Evolutionary conservation across 2,888 invertebrate genomes (phyloP), one percentile per base, ranked within the genome.

Genomic region (Cephus rjabovi): DNA sequence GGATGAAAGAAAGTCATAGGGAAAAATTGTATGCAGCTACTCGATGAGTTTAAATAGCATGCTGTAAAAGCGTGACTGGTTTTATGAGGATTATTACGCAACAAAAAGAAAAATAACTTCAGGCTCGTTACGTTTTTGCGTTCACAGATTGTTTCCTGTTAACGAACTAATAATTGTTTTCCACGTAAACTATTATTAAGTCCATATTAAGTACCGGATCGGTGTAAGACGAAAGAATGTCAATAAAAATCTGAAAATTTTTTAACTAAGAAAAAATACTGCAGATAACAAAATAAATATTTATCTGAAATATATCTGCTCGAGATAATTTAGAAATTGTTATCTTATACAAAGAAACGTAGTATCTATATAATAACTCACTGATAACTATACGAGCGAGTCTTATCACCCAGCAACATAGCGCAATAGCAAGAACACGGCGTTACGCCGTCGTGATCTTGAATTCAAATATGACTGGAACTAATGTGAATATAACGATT

Each of bases 151-250:
- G 79, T 81, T 80, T 81, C 76, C 81, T 77, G 35, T 77, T 83
- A 84, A 86, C 77, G 82, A 81, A 85, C 77, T 83, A 82, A 81
- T 85, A 86, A 87, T 83, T 84, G 79, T 79, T 83, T 83, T 76
- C 80, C 75, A 81, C 80, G 83, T 83, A 84, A 86, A 84, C 82
- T 79, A 81, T 87, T 86, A 85, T 83, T 73, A 23, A 23, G 23
- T 23, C 56, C 9, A 0, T 23, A 56, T 56, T 23, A 56, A 23
- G 23, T 9, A 23, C 23, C 23, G 9, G 1, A 56, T 23, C 9
- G 23, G 56, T 56, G 40, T 6, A 56, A 56, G 6, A 2, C 23
- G 23, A 6, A 6, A 56, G 23, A 56, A 9, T 23, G 56, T 9
- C 9, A 56, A 56, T 56, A 23, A 23, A 56, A 56, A 9, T 56